Conservation (phyloP, 1,140 invertebrate species). For the Venturia canescens region DNA sequence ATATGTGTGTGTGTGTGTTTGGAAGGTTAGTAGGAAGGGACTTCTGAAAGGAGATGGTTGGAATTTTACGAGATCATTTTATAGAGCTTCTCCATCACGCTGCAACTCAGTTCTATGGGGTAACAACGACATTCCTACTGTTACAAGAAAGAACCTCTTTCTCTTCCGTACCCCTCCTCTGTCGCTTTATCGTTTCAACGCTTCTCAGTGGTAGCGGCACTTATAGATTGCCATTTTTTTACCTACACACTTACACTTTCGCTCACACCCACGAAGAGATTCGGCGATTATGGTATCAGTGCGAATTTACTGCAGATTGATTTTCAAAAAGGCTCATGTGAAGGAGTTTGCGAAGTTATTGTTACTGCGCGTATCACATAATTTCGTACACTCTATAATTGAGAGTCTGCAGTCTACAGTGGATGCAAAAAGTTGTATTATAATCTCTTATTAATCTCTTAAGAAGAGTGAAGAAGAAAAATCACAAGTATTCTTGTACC, state of each 20-base stretch:
- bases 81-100: constrained; percentile 12
- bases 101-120: constrained; percentile 1
- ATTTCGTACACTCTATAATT: no score
- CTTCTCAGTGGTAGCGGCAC: background rate
- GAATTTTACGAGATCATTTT: constrained; percentile 14
- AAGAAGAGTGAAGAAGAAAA: no score
- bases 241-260: background rate
- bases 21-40: background rate
- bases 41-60: background rate
- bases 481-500: no score
- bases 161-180: background rate
- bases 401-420: no score
- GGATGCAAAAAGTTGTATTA: no score
- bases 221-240: background rate
- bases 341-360: no score
- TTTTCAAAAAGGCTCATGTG: no score
- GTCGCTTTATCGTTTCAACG: background rate
- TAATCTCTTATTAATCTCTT: no score
- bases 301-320: no score
- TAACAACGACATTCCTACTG: background rate
- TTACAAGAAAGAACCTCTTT: background rate
- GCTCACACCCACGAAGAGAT: background rate
- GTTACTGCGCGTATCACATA: no score
- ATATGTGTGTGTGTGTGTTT: background rate
- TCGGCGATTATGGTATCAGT: no score